A percentile compares a stretch with the other conserved stretches of the same genome.
phyloP scores from a whole-genome alignment of 64 coral and sea anemone genomes.

The Montipora sp. region DNA sequence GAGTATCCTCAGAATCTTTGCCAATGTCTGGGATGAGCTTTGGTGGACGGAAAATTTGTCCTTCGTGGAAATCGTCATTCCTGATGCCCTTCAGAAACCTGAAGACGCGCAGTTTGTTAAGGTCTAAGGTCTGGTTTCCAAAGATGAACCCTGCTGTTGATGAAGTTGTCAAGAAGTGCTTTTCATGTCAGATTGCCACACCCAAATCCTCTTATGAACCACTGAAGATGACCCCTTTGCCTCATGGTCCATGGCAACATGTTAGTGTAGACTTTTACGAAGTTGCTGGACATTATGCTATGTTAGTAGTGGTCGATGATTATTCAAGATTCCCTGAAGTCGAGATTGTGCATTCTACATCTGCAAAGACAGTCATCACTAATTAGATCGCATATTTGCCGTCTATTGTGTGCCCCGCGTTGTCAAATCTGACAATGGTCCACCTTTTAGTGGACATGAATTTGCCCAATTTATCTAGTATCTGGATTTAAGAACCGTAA shows the following conservation, averaged over 20 bases:
- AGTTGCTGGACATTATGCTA: neutral
- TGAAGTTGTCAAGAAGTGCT: neutral
- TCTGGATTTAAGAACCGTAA: slow-evolving; percentile 58
- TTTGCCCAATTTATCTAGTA: slow-evolving; percentile 48
- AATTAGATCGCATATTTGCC: slow-evolving; percentile 69
- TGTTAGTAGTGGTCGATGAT: slow-evolving; percentile 47
- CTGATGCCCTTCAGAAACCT: neutral
- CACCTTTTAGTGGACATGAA: slow-evolving; percentile 39
- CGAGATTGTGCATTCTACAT: slow-evolving; percentile 21
- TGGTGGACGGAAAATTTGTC: no score
- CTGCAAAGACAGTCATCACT: neutral
- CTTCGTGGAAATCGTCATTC: neutral
- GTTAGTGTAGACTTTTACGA: neutral
- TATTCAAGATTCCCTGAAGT: slow-evolving; percentile 44
- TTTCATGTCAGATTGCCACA: slow-evolving; percentile 62
- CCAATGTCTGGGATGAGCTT: neutral
- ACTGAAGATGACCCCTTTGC: slow-evolving; percentile 57
- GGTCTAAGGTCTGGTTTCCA: slow-evolving; percentile 35
- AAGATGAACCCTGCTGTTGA: no score
- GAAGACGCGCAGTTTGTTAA: slow-evolving; percentile 24
- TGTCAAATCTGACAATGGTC: slow-evolving; percentile 16
- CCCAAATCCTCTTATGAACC: slow-evolving; percentile 45
- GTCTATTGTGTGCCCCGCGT: slow-evolving; percentile 39
- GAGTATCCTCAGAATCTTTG: no score
- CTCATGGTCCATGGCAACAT: slow-evolving; percentile 26